Conservation (phyloP, 1,140 invertebrate species). For the Meloidogyne exigua region DNA sequence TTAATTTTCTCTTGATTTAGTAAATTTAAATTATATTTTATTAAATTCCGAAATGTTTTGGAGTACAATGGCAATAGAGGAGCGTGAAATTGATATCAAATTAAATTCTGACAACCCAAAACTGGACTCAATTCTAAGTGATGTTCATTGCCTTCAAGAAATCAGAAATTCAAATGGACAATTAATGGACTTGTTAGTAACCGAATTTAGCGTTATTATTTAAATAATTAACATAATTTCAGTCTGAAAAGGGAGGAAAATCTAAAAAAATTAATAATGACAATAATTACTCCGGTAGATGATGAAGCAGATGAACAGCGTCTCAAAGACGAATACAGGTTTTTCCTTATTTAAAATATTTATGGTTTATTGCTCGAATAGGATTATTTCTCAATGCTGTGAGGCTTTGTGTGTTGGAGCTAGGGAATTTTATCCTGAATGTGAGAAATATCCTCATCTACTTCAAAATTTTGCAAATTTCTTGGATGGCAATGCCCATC, state of each 20-base stretch:
- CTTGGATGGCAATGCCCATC: background rate
- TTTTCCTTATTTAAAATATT: background rate
- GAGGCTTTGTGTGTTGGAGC: conserved; percentile 32
- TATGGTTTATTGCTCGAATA: background rate
- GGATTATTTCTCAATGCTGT: conserved; percentile 27
- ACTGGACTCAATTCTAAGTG: conserved; percentile 30
- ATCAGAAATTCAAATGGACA: conserved; percentile 29
- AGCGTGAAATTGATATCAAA: conserved; percentile 26
- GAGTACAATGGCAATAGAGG: conserved; percentile 35
- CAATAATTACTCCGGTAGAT: conserved; percentile 19
- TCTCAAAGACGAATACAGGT: conserved; percentile 31
- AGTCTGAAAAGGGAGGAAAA: conserved; percentile 30
- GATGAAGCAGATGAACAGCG: conserved; percentile 4
- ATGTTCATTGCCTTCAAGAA: conserved; percentile 36
- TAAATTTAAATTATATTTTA: conserved; percentile 7
- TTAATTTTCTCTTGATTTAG: too few relatives aligned
- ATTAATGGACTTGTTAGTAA: conserved; percentile 33
- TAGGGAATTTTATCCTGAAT: conserved; percentile 29
- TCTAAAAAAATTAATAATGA: conserved; percentile 21
- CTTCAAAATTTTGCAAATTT: conserved; percentile 18
- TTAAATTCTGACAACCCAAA: conserved; percentile 10
- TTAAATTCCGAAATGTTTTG: conserved; percentile 26
- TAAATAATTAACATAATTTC: background rate
- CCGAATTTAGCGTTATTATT: background rate
- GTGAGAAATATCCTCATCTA: conserved; percentile 27